Evolutionary conservation across 2,797 vertebrate genomes (phyloP), one percentile per base, ranked within the genome.

Genomic region (Coccyzus lansbergi): DNA sequence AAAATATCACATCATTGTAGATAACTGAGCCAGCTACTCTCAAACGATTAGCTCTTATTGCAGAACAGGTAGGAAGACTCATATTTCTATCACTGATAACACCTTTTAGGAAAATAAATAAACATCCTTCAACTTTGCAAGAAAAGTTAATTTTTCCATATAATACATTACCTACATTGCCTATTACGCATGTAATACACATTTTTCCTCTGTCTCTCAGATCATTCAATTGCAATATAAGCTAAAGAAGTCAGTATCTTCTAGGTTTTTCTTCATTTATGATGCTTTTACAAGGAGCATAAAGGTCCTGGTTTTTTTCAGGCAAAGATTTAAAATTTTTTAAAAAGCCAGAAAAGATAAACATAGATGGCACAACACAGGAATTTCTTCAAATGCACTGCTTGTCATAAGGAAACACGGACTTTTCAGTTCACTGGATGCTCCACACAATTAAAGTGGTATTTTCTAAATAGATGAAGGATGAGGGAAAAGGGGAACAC

Each of bases 331-430:
- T 64, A 67, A 85, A 53, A 44, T 44, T 44, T 42, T 58, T 79
- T 92, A 77, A 33, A 69, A 90, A 83, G 15, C 7, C 79, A 95
- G 80, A 82, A 69, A 86, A 76, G 49, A 74, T 10, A 60, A 88
- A 89, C 8, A 22, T 2, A 63, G 70, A 65, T 44, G 15, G 76
- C 48, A 74, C 2, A 3, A 38, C 31, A 55, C 5, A 46, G 15
- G 53, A 86, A 88, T 53, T 72, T 83, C 63, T 90, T 65, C 31
- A 72, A 25, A 34, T 67, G 42, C 64, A 67, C 38, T 53, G 28
- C n/a, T 49, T 83, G 44, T 29, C 17, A 26, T 40, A 72, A 84
- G 38, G 55, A 9, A 72, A 60, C 34, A 55, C 4, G 6, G 53
- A 78, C 42, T 78, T 14, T 5, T 44, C 48, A 59, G 34, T 46